Evolutionary conservation across 2,113 vertebrate species (phyloP).

Genomic region (Strix aluco): DNA sequence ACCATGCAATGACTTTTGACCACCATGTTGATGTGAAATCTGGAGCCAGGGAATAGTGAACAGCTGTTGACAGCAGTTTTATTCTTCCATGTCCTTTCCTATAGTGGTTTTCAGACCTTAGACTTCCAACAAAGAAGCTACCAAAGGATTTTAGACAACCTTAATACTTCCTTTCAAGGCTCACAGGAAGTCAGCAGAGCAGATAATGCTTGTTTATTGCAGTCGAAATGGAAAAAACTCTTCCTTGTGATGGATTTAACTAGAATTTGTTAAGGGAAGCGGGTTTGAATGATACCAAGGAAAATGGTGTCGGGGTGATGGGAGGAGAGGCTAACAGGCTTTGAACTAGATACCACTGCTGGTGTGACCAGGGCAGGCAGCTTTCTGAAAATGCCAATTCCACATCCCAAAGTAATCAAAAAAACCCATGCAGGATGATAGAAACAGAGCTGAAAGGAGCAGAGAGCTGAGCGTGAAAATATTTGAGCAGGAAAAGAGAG

Average conservation of each 20-base stretch:
- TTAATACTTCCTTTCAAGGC: not conserved
- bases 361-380: accelerated
- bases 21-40: not conserved
- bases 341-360: not conserved
- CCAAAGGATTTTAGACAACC: not conserved
- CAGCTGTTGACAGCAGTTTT: not conserved
- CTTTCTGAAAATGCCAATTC: not conserved
- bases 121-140: not conserved
- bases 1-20: not conserved
- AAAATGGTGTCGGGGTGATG: not conserved
- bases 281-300: not conserved
- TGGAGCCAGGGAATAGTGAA: not conserved
- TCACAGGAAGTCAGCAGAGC: not conserved
- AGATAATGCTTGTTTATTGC: not conserved
- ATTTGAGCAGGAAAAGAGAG: not conserved
- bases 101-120: not conserved
- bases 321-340: not conserved
- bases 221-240: not conserved
- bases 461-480: not conserved
- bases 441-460: not conserved
- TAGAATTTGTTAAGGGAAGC: not conserved
- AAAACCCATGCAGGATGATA: not conserved
- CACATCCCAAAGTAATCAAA: accelerated
- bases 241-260: not conserved
- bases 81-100: not conserved